phyloP scores from a whole-genome alignment of 2,888 invertebrate genomes.

The Eupithecia centaureata region DNA sequence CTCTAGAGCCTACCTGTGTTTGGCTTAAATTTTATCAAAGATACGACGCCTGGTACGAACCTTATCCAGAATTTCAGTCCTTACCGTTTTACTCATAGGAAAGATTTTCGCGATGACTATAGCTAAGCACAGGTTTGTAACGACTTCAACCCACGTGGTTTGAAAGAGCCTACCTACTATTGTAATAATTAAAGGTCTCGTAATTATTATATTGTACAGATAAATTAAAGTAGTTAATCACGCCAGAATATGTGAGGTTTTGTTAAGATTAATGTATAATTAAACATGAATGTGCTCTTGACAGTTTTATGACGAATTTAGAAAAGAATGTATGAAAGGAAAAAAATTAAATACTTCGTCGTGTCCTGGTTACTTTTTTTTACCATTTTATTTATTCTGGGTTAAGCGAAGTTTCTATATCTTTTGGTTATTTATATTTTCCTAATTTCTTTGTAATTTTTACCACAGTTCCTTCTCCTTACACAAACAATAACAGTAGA shows the following conservation, averaged over 20 bases:
- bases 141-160: neutral
- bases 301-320: slow-evolving; percentile 83
- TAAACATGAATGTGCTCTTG: slow-evolving; percentile 82
- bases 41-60: slow-evolving; percentile 1
- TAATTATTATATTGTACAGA: slow-evolving; percentile 83
- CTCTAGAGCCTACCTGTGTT: slow-evolving; percentile 57
- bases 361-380: slow-evolving; percentile 77
- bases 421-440: neutral
- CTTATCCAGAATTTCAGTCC: neutral
- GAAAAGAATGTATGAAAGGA: slow-evolving; percentile 82
- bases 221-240: slow-evolving; percentile 82
- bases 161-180: slow-evolving; percentile 62
- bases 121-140: neutral
- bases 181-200: slow-evolving; percentile 81
- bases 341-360: slow-evolving; percentile 84
- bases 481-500: neutral
- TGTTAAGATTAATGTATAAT: slow-evolving; percentile 82
- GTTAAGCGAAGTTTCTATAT: neutral
- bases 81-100: neutral
- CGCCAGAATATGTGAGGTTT: slow-evolving; percentile 80
- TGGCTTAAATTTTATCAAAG: neutral
- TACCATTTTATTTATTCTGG: slow-evolving; percentile 40
- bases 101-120: neutral
- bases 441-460: neutral
- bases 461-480: neutral